These are phyloP conservation scores for Rhabdornis inornatus DNA, from an alignment of 2,113 vertebrate genomes.

Conservation along the genomic window DNA sequence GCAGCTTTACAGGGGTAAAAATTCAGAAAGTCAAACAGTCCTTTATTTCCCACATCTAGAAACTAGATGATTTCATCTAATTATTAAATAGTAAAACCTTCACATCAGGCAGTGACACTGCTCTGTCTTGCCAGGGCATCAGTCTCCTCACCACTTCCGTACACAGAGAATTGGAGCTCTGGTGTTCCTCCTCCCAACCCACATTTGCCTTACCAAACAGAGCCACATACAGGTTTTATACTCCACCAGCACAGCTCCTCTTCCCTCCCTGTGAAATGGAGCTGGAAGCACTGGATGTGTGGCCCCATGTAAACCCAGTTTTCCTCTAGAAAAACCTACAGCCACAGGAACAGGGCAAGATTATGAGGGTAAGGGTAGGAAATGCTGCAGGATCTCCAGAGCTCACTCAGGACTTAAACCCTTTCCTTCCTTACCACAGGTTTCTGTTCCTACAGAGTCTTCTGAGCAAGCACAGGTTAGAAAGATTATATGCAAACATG, in stretches of 20 bases:
- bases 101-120: not conserved
- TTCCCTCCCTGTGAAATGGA: not conserved
- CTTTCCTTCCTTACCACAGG: not conserved
- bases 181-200: not conserved
- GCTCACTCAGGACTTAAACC: not conserved
- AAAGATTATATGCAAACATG: not conserved
- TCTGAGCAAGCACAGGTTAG: not conserved
- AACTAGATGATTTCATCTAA: not conserved
- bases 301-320: accelerated
- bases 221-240: accelerated
- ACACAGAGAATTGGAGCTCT: not conserved
- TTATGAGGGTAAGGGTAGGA: not conserved
- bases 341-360: not conserved
- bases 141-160: not conserved
- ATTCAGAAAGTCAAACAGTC: not conserved
- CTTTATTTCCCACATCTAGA: not conserved
- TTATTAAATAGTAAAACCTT: not conserved
- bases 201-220: not conserved
- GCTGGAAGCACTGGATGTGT: not conserved
- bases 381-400: not conserved
- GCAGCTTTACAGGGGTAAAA: accelerated
- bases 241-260: not conserved
- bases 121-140: not conserved
- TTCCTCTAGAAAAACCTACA: not conserved
- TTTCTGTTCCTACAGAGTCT: not conserved